Conservation (phyloP, 2,888 invertebrate genomes). For the Iselma pallidipennis region DNA sequence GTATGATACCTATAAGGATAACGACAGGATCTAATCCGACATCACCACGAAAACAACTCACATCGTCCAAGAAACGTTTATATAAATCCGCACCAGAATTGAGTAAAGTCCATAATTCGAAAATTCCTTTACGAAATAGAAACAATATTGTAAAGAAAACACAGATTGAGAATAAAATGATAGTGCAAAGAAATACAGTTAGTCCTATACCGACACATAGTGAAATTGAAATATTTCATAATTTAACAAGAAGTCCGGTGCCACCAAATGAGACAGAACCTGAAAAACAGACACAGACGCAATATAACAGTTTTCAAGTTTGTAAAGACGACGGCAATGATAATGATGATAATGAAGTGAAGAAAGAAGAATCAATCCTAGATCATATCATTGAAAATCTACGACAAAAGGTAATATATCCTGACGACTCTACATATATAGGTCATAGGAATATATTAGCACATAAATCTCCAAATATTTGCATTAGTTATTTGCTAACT, state of each 20-base stretch:
- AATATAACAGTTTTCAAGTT: conserved; percentile 38
- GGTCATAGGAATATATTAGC: conserved; percentile 18
- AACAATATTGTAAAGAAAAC: conserved; percentile 2
- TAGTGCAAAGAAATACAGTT: conserved; percentile 22
- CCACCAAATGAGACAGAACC: background rate
- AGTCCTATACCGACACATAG: conserved; percentile 61
- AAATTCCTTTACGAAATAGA: conserved; percentile 37
- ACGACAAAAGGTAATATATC: conserved; percentile 18
- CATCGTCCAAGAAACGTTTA: conserved; percentile 38
- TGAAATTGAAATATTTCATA: conserved; percentile 70
- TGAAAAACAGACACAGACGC: background rate
- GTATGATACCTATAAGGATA: conserved; percentile 58
- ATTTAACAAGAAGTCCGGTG: conserved; percentile 67
- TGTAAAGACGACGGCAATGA: conserved; percentile 25
- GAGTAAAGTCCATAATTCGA: conserved; percentile 27
- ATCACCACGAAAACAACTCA: conserved; percentile 54
- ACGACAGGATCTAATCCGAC: conserved; percentile 44
- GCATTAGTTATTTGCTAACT: conserved; percentile 4
- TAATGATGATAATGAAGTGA: too few relatives aligned
- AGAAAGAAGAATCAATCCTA: conserved; percentile 1
- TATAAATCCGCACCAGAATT: conserved; percentile 48
- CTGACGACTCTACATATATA: conserved; percentile 10
- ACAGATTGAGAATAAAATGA: background rate
- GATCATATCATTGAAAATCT: conserved; percentile 15
- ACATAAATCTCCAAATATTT: conserved; percentile 18